Evolutionary conservation across 2,888 invertebrate genomes (phyloP), one percentile per base, ranked within the genome.

Genomic region (Orchestes rusci): DNA sequence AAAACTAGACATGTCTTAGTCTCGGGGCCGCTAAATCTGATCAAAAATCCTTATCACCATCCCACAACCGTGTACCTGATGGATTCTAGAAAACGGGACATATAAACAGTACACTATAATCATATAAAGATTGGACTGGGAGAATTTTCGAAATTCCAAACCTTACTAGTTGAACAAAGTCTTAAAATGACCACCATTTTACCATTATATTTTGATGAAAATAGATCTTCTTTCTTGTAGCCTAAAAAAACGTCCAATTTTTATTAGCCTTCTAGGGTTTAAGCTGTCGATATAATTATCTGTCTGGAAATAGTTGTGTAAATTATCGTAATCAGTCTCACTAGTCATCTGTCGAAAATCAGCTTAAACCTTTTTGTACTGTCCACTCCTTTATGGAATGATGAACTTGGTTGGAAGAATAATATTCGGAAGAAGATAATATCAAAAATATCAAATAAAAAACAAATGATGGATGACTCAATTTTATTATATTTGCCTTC

Each of bases 31-130:
- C 8, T 16, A 3, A 12, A 7, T 74, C 73, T 79, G 78, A 74
- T 79, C 79, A 79, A 79, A 79, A 79, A 79, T 77, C 79, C 79
- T 79, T 78, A 74, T 41, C 16, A 13, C 16, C 35, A 33, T 74
- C 52, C 39, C 68, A 68, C 68, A 68, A 69, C 70, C 68, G 66
- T 17, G 17, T 16, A 38, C 47, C 43, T 35, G 43, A 40, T 46
- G 47, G 44, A 41, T 40, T 43, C 47, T 47, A 47, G 47, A 50
- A 50, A 50, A 46, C 40, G 43, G 43, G 40, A 44, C 44, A 47
- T 47, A 28, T 44, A 46, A 43, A 43, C 40, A 46, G 45, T 49
- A 49, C 49, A 18, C 31, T 23, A 16, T 37, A n/a, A n/a, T 45
- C 30, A 37, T 34, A 64, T 64, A 68, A 65, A 63, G 67, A 66